Conservation (phyloP, 2,113 vertebrate species). For the Panurus biarmicus region DNA sequence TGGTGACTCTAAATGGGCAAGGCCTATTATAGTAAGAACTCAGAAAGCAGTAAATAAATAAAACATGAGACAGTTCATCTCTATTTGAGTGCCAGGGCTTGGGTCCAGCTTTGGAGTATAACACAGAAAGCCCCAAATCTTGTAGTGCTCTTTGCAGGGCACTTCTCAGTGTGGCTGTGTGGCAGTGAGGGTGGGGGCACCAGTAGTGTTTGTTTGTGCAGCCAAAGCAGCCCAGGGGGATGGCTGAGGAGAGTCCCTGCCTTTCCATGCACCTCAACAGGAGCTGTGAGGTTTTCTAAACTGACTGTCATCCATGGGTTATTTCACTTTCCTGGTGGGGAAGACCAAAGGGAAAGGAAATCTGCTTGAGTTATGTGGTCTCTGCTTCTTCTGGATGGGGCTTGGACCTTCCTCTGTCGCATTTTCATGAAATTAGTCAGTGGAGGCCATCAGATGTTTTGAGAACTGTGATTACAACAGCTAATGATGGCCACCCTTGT, state of each 20-base stretch:
- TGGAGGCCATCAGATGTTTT: background rate
- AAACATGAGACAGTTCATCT: background rate
- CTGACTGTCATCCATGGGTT: background rate
- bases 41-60: constrained; percentile 28
- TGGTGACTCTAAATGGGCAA: background rate
- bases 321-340: background rate
- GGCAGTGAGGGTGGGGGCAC: background rate
- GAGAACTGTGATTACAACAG: background rate
- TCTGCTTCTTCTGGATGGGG: background rate
- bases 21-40: constrained; percentile 1
- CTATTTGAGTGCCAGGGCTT: constrained; percentile 2
- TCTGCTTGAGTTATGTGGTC: background rate
- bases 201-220: background rate
- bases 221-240: background rate
- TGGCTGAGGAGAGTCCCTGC: background rate
- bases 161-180: background rate
- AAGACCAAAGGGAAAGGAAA: background rate
- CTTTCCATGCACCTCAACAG: fast-evolving
- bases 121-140: constrained; percentile 12
- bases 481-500: background rate
- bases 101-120: background rate
- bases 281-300: background rate
- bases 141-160: background rate
- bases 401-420: background rate
- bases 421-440: background rate